A percentile compares a stretch with the other conserved stretches of the same genome.
Conservation (phyloP, 1,140 invertebrate species). For the Sweltsa coloradensis region DNA sequence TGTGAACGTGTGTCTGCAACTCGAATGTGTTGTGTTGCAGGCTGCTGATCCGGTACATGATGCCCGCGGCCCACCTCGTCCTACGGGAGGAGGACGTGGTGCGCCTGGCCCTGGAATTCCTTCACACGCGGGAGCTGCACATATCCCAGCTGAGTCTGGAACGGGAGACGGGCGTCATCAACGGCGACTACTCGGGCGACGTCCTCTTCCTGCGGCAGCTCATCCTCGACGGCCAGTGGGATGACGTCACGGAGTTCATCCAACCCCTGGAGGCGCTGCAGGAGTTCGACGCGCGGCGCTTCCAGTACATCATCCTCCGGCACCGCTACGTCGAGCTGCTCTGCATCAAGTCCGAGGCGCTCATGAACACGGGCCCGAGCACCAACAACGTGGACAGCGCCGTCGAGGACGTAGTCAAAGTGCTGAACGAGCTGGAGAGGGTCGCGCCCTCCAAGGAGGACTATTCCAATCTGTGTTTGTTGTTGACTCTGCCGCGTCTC, state of each 20-base stretch:
- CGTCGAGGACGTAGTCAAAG: conserved; percentile 88
- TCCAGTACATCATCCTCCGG: conserved; percentile 71
- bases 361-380: conserved; percentile 22
- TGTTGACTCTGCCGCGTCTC: conserved; percentile 82
- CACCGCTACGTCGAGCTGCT: conserved; percentile 92
- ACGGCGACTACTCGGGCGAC: conserved; percentile 82
- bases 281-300: conserved; percentile 62
- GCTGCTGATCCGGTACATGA: conserved; percentile 50
- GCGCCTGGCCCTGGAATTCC: conserved; percentile 80
- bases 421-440: conserved; percentile 73
- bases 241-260: conserved; percentile 92
- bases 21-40: conserved; percentile 33
- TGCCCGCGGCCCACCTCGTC: conserved; percentile 69
- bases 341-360: conserved; percentile 86
- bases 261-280: conserved; percentile 78
- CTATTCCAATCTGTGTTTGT: conserved; percentile 82
- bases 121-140: conserved; percentile 78
- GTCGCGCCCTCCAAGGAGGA: conserved; percentile 85
- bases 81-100: conserved; percentile 86
- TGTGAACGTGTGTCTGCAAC: not conserved
- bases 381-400: conserved; percentile 74
- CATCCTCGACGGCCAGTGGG: conserved; percentile 96
- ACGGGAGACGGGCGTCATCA: conserved; percentile 90
- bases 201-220: conserved; percentile 85
- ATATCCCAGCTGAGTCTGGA: conserved; percentile 87